Evolutionary conservation across 2,797 vertebrate species (phyloP), one percentile per base, ranked within the genome.

Genomic region (Lycodopsis pacificus): DNA sequence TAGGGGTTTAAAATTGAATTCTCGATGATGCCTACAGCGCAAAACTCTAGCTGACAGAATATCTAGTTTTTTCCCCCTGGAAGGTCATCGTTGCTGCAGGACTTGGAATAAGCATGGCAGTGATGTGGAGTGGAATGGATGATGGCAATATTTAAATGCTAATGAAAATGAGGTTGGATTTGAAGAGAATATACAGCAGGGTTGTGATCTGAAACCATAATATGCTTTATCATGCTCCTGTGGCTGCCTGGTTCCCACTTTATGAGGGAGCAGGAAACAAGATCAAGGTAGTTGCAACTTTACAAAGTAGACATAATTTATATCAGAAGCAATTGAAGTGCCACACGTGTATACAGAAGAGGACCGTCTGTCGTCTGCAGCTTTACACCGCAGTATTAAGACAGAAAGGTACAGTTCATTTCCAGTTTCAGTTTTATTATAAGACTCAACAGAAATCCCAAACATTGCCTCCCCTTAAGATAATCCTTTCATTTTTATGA

Each of bases 61-160:
- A 70, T 73, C 63, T 59, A 12, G 40, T 67, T 56, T 82, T 73
- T 65, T 57, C 58, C 25, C 70, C 46, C 10, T 22, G 20, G 79
- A 90, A 88, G 80, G 86, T 88, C 83, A 82, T 73, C 7, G 14
- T 65, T 70, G 83, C 83, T 66, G 38, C 70, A 53, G 73, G 69
- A 84, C 70, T 58, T 76, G 32, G 77, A 76, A 86, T 71, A 71
- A 76, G 70, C 68, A 40, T 64, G 58, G 51, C 67, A n/a, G 59
- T 62, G 71, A 68, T 65, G 67, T 82, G 71, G 79, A 88, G 82
- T 74, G 76, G 82, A 89, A 90, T 80, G 63, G 77, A 89, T 90
- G 75, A 90, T 77, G 85, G 80, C 77, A 79, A 80, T 77, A 90
- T 93, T 88, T 85, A 89, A 89, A 91, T 91, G 82, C 80, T 85